Evolutionary conservation across 2,797 vertebrate genomes (phyloP), one percentile per base, ranked within the genome.

Genomic region (Pteronotus mesoamericanus): DNA sequence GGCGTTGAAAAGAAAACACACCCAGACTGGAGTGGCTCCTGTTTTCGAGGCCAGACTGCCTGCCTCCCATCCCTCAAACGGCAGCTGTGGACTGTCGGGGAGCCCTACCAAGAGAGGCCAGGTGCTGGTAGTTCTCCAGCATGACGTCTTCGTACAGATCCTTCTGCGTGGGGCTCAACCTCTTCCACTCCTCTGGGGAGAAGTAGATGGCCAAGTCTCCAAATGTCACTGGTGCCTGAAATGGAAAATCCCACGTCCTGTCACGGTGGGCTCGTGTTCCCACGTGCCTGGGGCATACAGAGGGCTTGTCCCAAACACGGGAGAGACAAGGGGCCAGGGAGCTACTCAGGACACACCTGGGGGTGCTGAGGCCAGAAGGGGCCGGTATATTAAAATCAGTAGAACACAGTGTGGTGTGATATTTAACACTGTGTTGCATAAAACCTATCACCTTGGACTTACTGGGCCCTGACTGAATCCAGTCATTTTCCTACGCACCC

Each of bases 161-260:
- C 57, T 87, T 94, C 92, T 97, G 97, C 1, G 2, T 22, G 68
- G 96, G 96, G 44, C 88, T 97, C 78, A 97, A 96, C 66, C 51
- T 16, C 6, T 94, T 90, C 97, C 97, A 97, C 46, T 97, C 97
- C 29, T 97, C 97, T 74, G 44, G 68, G 55, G 96, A 96, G 88
- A 97, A 97, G 94, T 94, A 94, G 80, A 97, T 48, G 34, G 97
- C 96, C 89, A 97, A 37, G 51, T 97, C 97, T 22, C 80, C 92
- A 29, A 97, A 97, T 0, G 96, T 95, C 93, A 97, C 95, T 16
- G 77, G 29, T 0, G 72, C 87, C 97, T 97, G 94, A 71, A 95
- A 96, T 3, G 34, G 59, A 87, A 74, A 72, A 19, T 19, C 66
- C n/a, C 5, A 37, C 0, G 1, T 66, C 61, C 18, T 9, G 22